Base-by-base conservation (phyloP, 2,888 invertebrate genomes). In the Clanis bilineata region DNA sequence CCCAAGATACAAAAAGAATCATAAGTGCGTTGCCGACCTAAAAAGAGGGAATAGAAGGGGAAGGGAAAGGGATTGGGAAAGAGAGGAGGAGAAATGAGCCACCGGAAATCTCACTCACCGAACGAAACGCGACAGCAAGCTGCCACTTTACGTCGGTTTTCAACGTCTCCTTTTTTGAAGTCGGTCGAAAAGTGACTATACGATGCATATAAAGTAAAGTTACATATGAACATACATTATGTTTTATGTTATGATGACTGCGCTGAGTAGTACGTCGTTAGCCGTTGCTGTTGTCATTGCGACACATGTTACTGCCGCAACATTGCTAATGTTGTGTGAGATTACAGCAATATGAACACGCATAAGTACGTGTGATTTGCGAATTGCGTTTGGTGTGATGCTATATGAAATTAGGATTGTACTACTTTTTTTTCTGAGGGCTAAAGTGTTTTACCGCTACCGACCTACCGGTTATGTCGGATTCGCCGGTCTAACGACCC, bases 251-350 rank as follows among this genome's bases (percentile, higher is more conserved):
- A 69, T 66, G 65, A 68, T 66, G 62, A 55, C 59, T 60, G 59
- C 56, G 66, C 60, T 22, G 3, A 38, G 32, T 28, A 38, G 10
- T 58, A 69, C 69, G 73, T 70, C 70, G 70, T 69, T 72, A 12
- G 59, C 69, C 69, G 73, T 70, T 70, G 70, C 69, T 72, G 66
- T 72, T 74, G 79, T 74, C 75, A 73, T 70, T 66, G 67, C 70
- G 64, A 67, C 76, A 76, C 70, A 73, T 68, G 71, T 64, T 70
- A 62, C 68, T 59, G 62, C 60, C 59, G 55, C 43, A 56, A 38
- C 60, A 64, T 56, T 64, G 68, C 59, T 66, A 60, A 66, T 63
- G 62, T 66, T 67, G 67, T 63, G 62, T 61, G 64, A 63, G 47
- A 62, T 69, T 70, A 66, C 59, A 62, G 64, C 21, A 25, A 51